Conservation (phyloP, 2,113 vertebrate genomes). For the Meleagris gallopavo region DNA sequence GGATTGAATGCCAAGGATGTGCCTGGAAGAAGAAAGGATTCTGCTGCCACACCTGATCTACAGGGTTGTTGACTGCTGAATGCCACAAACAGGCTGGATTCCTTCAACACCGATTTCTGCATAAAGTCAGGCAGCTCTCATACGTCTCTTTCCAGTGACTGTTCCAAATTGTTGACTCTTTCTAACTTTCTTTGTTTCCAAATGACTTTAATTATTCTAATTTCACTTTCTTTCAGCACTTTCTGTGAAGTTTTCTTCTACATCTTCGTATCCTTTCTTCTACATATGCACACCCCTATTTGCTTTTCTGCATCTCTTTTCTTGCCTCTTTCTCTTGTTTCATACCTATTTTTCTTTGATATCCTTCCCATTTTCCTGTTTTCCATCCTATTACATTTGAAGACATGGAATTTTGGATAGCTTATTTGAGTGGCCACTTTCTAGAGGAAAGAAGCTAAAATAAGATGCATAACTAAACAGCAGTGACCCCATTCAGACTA, state of each 20-base stretch:
- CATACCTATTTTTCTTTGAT: not conserved
- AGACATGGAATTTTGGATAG: not conserved
- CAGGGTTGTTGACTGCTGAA: not conserved
- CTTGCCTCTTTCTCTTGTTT: not conserved
- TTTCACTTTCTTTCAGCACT: not conserved
- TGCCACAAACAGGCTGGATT: rapidly evolving
- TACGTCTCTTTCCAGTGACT: not conserved
- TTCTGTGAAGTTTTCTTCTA: not conserved
- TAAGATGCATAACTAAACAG: not conserved
- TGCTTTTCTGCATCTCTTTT: not conserved
- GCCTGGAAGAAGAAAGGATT: not conserved
- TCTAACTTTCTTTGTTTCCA: not conserved
- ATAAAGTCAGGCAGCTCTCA: rapidly evolving
- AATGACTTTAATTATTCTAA: not conserved
- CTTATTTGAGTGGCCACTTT: not conserved
- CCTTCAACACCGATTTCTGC: not conserved
- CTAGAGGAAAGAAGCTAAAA: not conserved
- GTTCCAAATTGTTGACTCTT: not conserved
- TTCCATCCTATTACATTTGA: not conserved
- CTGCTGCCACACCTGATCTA: not conserved
- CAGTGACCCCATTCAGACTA: not conserved
- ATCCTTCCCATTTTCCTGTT: not conserved
- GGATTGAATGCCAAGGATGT: not conserved
- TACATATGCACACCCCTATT: rapidly evolving
- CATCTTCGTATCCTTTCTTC: not conserved